Evolutionary conservation across 2,888 invertebrate species (phyloP).

Genomic region (Gari tellinella): DNA sequence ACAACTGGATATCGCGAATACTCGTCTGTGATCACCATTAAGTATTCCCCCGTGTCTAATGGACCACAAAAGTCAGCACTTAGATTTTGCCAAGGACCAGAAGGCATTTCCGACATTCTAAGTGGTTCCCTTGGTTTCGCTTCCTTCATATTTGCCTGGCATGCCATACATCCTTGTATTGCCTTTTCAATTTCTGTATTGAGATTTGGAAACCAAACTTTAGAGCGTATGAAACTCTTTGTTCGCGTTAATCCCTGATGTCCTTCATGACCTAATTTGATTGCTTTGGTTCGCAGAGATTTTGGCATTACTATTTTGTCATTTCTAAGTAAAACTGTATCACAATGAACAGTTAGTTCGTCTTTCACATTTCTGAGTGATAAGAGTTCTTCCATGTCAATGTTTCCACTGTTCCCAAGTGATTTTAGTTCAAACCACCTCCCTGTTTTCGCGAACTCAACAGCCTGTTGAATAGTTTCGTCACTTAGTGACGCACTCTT

Average conservation of each 20-base stretch:
- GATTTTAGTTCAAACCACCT: slow-evolving; percentile 47
- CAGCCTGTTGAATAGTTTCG: slow-evolving; percentile 50
- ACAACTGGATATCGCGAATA: slow-evolving; percentile 44
- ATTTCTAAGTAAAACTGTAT: slow-evolving; percentile 36
- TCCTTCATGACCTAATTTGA: slow-evolving; percentile 63
- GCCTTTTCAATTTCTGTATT: slow-evolving; percentile 43
- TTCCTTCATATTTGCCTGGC: slow-evolving; percentile 18
- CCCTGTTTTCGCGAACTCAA: slow-evolving; percentile 31
- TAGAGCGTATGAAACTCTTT: slow-evolving; percentile 55
- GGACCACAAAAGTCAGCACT: slow-evolving; percentile 55
- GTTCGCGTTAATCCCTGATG: slow-evolving; percentile 63
- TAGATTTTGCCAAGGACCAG: slow-evolving; percentile 35
- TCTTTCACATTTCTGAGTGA: no score
- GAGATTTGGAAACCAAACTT: slow-evolving; percentile 64
- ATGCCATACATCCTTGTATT: slow-evolving; percentile 36
- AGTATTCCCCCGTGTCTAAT: slow-evolving; percentile 16
- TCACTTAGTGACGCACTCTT: slow-evolving; percentile 42
- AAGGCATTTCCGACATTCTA: slow-evolving; percentile 48
- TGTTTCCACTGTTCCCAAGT: slow-evolving; percentile 20
- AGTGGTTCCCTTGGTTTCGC: slow-evolving; percentile 36
- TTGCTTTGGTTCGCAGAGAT: no score
- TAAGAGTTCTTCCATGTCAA: no score
- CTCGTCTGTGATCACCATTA: slow-evolving; percentile 2
- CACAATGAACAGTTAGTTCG: slow-evolving; percentile 39
- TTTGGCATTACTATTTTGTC: no score